Conservation (phyloP, 2,113 vertebrate species). For the Oxyura jamaicensis region DNA sequence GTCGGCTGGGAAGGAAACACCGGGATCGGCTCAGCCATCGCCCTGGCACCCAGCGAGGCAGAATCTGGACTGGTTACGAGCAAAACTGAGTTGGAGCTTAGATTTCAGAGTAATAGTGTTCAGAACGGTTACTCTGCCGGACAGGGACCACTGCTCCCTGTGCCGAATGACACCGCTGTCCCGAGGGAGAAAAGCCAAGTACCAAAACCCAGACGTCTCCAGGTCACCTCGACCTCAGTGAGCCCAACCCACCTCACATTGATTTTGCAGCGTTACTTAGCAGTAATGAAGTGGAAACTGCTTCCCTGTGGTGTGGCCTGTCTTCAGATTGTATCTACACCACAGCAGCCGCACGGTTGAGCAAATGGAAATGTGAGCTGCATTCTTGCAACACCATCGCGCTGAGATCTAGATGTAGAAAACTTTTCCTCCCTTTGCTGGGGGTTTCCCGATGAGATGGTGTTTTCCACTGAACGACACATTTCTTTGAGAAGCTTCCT, state of each 20-base stretch:
- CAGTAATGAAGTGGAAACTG: neutral
- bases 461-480: neutral
- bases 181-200: neutral
- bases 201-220: neutral
- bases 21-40: rapidly evolving
- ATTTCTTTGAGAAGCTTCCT: neutral
- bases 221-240: neutral
- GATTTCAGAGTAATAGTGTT: neutral
- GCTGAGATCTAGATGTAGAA: neutral
- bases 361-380: slow-evolving; percentile 47
- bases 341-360: neutral
- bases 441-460: neutral
- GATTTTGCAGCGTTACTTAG: neutral
- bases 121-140: neutral
- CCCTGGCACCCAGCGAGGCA: neutral
- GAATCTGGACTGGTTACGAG: neutral
- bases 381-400: neutral
- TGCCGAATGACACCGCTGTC: neutral
- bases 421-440: neutral
- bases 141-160: neutral
- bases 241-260: neutral
- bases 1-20: neutral
- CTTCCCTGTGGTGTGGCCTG: neutral
- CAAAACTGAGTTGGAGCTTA: neutral
- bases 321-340: slow-evolving; percentile 37